These are phyloP conservation scores for Marasmarcha lunaedactyla DNA, from an alignment of 2,888 invertebrate genomes.

Conservation along the genomic window DNA sequence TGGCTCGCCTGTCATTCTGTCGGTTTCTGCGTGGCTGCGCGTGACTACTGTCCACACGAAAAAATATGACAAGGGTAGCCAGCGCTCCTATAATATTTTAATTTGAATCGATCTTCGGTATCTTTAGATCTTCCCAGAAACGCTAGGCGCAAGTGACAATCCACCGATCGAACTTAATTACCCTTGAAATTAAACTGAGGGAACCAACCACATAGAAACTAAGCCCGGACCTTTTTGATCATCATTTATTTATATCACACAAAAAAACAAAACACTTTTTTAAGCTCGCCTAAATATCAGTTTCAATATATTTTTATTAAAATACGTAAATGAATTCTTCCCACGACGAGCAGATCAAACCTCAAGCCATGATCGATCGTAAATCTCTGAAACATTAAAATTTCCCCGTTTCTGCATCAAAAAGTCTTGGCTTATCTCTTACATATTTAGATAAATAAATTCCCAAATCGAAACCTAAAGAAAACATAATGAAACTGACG, in stretches of 20 bases:
- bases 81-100: conserved; percentile 6
- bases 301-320: background rate
- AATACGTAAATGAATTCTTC: background rate
- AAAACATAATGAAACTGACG: conserved; percentile 16
- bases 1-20: background rate
- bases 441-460: conserved; percentile 17
- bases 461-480: conserved; percentile 17
- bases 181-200: background rate
- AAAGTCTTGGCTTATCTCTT: conserved; percentile 3
- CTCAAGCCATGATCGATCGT: too few relatives aligned
- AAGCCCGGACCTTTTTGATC: background rate
- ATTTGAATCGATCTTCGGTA: conserved; percentile 20
- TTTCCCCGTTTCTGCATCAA: background rate
- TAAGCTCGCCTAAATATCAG: background rate
- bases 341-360: too few relatives aligned
- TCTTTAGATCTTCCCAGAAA: background rate
- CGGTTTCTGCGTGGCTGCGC: conserved; percentile 27
- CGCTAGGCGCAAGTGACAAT: background rate
- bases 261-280: background rate
- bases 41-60: conserved; percentile 16
- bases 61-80: conserved; percentile 23
- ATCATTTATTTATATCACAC: background rate
- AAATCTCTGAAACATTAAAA: too few relatives aligned
- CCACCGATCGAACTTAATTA: background rate
- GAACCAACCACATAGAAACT: background rate